A percentile compares a stretch with the other conserved stretches of the same genome.
Conservation (phyloP, 2,797 vertebrate genomes). For the Craterocephalus amniculus region DNA sequence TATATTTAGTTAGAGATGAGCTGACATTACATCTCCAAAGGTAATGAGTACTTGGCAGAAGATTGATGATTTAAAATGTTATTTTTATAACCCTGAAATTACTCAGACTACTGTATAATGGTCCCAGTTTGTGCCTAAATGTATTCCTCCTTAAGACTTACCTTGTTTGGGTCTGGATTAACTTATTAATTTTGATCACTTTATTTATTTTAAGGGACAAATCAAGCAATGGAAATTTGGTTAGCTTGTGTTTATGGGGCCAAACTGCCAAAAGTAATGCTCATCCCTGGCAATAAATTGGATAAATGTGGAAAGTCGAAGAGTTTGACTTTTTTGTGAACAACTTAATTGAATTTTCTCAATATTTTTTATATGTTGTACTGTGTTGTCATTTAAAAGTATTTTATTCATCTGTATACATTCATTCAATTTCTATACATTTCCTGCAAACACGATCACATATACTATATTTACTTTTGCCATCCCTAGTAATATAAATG, state of each 20-base stretch:
- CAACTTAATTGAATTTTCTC: background rate
- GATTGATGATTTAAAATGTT: constrained; percentile 21
- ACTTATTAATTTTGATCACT: constrained; percentile 21
- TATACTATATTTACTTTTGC: background rate
- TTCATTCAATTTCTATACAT: background rate
- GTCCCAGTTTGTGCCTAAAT: constrained; percentile 53
- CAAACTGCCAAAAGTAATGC: constrained; percentile 20
- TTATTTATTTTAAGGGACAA: constrained; percentile 48
- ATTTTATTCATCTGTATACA: background rate
- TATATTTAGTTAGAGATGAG: constrained; percentile 28
- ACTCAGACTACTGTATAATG: constrained; percentile 24
- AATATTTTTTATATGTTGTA: background rate
- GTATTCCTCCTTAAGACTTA: constrained; percentile 34
- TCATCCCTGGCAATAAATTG: constrained; percentile 34
- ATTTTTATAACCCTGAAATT: constrained; percentile 58
- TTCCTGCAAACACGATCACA: background rate
- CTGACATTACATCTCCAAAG: constrained; percentile 29
- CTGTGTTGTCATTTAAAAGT: background rate
- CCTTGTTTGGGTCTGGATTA: constrained; percentile 34
- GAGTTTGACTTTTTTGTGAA: constrained; percentile 6
- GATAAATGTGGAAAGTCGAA: constrained; percentile 34
- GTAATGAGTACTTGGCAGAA: constrained; percentile 22
- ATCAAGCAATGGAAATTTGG: constrained; percentile 18
- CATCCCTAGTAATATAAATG: background rate
- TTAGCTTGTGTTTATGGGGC: constrained; percentile 20